phyloP scores from a whole-genome alignment of 2,797 vertebrate species.

The Ctenopoma multispine region DNA sequence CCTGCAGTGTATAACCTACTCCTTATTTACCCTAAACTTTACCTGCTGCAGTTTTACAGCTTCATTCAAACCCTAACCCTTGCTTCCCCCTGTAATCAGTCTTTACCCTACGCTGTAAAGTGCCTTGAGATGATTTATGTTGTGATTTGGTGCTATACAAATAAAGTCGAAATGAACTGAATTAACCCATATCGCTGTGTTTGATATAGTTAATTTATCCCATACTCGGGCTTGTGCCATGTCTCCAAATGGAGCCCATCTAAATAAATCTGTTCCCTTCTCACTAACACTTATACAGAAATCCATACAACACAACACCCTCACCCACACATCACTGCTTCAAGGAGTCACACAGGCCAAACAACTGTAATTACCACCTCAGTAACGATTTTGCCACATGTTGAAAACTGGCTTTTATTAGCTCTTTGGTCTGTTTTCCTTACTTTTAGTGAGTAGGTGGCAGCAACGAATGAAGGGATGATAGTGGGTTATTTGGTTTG shows the following conservation, averaged over 20 bases:
- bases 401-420: slow-evolving; percentile 35
- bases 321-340: slow-evolving; percentile 1
- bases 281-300: background rate
- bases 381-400: background rate
- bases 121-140: no score
- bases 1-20: no score
- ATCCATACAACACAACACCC: slow-evolving; percentile 1
- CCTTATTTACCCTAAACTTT: no score
- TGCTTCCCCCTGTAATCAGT: background rate
- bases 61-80: no score
- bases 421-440: slow-evolving; percentile 6
- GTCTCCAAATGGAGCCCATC: slow-evolving; percentile 19
- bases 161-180: no score
- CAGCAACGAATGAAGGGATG: background rate
- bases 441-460: slow-evolving; percentile 9
- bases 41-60: no score
- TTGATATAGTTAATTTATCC: background rate
- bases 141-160: no score
- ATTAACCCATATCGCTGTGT: background rate
- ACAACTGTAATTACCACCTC: slow-evolving; percentile 56
- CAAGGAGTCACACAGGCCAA: slow-evolving; percentile 6
- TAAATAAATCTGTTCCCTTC: background rate
- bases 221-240: background rate
- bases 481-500: slow-evolving; percentile 20
- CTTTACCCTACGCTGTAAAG: no score